Evolutionary conservation across 2,113 vertebrate genomes (phyloP).

Genomic region (Pseudopodoces humilis): DNA sequence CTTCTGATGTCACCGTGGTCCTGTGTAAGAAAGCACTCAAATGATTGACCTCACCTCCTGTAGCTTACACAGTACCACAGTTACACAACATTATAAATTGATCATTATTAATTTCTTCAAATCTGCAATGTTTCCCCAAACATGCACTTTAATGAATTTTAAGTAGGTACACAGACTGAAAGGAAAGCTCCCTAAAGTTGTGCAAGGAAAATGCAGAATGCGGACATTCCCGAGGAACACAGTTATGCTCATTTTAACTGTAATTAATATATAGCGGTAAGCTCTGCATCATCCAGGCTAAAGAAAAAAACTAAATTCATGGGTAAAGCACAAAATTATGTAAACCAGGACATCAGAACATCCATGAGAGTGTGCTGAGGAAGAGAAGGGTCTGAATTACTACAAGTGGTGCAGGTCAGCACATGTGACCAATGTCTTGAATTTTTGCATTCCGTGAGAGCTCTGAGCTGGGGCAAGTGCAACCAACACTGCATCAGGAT

Average conservation of each 20-base stretch:
- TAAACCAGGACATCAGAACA: background rate
- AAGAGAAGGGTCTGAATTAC: background rate
- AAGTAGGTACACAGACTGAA: background rate
- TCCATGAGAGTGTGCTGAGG: background rate
- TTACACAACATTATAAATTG: background rate
- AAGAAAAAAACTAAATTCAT: background rate
- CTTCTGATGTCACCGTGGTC: background rate
- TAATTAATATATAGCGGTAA: background rate
- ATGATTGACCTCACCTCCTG: background rate
- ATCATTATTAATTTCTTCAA: background rate
- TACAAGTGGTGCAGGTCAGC: background rate
- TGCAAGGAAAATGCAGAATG: background rate
- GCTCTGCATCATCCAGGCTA: background rate
- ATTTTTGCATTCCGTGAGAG: background rate
- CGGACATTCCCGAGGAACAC: background rate
- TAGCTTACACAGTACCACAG: background rate
- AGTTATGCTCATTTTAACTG: background rate
- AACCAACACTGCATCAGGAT: rapidly evolving
- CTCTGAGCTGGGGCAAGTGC: background rate
- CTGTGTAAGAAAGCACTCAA: background rate
- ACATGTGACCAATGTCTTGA: background rate
- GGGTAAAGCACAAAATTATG: background rate
- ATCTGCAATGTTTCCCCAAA: background rate
- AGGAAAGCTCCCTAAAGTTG: background rate
- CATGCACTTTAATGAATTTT: background rate